Base-by-base conservation (phyloP, 2,797 vertebrate genomes). In the Pipistrellus kuhlii region DNA sequence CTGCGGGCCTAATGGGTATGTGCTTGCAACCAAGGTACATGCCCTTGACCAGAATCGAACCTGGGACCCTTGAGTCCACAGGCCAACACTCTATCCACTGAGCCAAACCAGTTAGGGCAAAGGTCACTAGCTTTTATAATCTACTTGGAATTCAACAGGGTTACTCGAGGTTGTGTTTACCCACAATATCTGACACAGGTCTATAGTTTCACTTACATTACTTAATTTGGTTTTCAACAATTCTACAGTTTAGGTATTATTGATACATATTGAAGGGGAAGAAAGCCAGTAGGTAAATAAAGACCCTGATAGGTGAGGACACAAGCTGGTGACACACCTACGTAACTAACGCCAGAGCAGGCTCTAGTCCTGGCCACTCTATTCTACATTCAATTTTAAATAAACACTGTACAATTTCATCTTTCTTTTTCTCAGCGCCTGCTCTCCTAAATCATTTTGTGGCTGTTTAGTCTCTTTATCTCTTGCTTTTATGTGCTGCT, bases 181-280 rank as follows among this genome's bases (percentile, higher is more conserved):
- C 15, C 57, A 30, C 81, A 90, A 88, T 48, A 83, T 13, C 80
- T 72, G 71, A 66, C 18, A 53, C 1, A 25, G 3, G 0, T 92
- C 41, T 48, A 41, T 64, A 55, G 27, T 77, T 95, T 93, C 85
- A 32, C 15, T 62, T 68, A 46, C 21, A 76, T 77, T 85, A 84
- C 78, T 92, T 77, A 86, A 38, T 92, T 92, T 80, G 38, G 81
- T 89, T 93, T 62, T 94, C 75, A 73, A 55, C 71, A 90, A 38
- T 51, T 85, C n/a, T 76, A 51, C 20, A 62, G 35, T 84, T 53
- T 77, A 62, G 27, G 62, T 44, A 23, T 55, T 51, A 53, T 69
- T 35, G 75, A 82, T 10, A 48, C 41, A 68, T 71, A 77, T 66
- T 66, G 69, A 59, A 71, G 72, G 30, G 30, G 4, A 80, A 48